These are phyloP conservation scores for Bubo bubo DNA, from an alignment of 2,113 vertebrate species.

Conservation along the genomic window DNA sequence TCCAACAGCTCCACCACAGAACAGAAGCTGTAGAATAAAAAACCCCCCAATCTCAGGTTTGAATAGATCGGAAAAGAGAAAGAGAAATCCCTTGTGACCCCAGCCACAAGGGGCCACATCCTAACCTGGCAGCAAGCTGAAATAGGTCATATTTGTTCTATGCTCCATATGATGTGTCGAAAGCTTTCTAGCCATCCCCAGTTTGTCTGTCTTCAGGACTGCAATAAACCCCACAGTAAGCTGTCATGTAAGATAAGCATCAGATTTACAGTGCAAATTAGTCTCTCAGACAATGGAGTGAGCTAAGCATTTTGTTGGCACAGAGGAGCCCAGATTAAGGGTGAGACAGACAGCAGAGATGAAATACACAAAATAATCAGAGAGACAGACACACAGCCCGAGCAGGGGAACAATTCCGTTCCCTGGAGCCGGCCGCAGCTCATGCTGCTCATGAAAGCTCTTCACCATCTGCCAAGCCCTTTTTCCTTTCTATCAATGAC, in stretches of 20 bases:
- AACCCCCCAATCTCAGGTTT: not conserved
- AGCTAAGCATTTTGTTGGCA: constrained; percentile 66
- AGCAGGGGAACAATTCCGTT: not conserved
- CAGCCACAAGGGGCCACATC: not conserved
- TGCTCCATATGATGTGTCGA: not conserved
- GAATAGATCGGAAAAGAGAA: not conserved
- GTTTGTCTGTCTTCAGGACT: constrained; percentile 54
- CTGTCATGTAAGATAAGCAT: constrained; percentile 74
- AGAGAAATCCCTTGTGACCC: not conserved
- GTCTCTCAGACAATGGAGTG: constrained; percentile 66
- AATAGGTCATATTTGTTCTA: not conserved
- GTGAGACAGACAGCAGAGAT: constrained; percentile 56
- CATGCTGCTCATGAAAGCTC: not conserved
- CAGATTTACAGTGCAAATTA: constrained; percentile 73
- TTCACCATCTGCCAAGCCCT: not conserved
- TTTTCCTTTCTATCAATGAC: constrained; percentile 9
- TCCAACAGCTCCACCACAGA: not conserved
- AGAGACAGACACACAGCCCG: constrained; percentile 24
- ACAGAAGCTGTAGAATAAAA: not conserved
- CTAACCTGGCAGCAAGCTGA: not conserved
- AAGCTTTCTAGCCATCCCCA: constrained; percentile 27
- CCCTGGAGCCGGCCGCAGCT: not conserved
- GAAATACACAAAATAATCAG: constrained; percentile 64
- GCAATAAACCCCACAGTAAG: constrained; percentile 63
- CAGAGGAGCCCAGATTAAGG: constrained; percentile 60